Conservation (phyloP, 2,797 vertebrate genomes). For the Lacerta viridis region DNA sequence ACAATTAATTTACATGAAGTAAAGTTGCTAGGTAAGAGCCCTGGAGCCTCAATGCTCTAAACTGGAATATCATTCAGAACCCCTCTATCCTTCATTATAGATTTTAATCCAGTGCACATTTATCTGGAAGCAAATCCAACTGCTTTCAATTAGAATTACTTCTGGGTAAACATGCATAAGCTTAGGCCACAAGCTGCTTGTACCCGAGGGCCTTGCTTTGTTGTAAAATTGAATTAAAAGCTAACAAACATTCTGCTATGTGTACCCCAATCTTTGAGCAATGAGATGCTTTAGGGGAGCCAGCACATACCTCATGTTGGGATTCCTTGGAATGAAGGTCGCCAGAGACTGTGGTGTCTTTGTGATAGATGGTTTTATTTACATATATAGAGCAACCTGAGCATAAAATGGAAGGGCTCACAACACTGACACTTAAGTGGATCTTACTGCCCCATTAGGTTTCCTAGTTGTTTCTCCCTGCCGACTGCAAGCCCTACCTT, state of each 20-base stretch:
- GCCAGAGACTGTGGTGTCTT: too few relatives aligned
- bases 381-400: too few relatives aligned
- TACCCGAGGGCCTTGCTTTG: background rate
- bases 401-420: too few relatives aligned
- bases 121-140: background rate
- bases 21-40: background rate
- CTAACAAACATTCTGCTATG: background rate
- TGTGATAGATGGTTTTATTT: too few relatives aligned
- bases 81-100: background rate
- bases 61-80: background rate
- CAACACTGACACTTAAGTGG: too few relatives aligned
- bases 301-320: too few relatives aligned
- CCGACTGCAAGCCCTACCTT: too few relatives aligned
- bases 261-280: too few relatives aligned
- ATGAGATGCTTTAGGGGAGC: too few relatives aligned
- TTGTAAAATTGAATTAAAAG: background rate
- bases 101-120: background rate
- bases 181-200: background rate
- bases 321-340: too few relatives aligned
- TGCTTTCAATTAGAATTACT: background rate
- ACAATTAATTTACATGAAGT: slow-evolving; percentile 15
- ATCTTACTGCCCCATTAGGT: too few relatives aligned
- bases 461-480: too few relatives aligned
- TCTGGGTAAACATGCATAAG: background rate
- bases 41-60: background rate